Evolutionary conservation across 2,113 vertebrate genomes (phyloP), one percentile per base, ranked within the genome.

Genomic region (Fregetta grallaria): DNA sequence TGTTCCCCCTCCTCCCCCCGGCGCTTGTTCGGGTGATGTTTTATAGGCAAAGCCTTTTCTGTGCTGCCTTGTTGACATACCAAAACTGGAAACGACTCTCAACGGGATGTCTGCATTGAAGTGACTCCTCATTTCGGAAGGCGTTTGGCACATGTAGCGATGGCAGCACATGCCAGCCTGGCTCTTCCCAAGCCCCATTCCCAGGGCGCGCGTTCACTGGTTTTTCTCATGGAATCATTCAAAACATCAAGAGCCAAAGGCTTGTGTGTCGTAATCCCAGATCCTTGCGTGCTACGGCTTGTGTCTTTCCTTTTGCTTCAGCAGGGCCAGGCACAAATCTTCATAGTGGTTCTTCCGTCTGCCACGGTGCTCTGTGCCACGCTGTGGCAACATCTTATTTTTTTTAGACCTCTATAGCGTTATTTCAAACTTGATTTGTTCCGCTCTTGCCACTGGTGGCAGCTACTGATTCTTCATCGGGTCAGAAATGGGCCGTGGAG

Each of bases 11-110:
- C 4, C 4, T 44, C 12, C 16, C 11, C 15, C 11, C 3, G 0
- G 32, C 1, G 0, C 58, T 53, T 21, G 13, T 21, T 47, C 1
- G 3, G 23, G 26, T 29, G 0, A n/a, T 13, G 44, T 52, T 88
- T 65, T 42, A 7, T 20, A 29, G 82, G 52, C 62, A 49, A 8
- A 50, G 55, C 47, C 18, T n/a, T 44, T 26, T 17, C 72, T 15
- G 22, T 13, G 34, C 61, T 40, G 8, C 16, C 77, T 23, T 27
- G 30, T 9, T 62, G 84, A 22, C 34, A 8, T 21, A 25, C 50
- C 79, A 17, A 4, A 29, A 6, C 65, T 71, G 40, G 78, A 20
- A 27, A 3, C 22, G 67, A 27, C 18, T 10, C 55, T 34, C 38
- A 3, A 1, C 11, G 3, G 79, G 74, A 7, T 56, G 40, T 3